Evolutionary conservation across 2,113 vertebrate genomes (phyloP), one percentile per base, ranked within the genome.

Genomic region (Struthio camelus): DNA sequence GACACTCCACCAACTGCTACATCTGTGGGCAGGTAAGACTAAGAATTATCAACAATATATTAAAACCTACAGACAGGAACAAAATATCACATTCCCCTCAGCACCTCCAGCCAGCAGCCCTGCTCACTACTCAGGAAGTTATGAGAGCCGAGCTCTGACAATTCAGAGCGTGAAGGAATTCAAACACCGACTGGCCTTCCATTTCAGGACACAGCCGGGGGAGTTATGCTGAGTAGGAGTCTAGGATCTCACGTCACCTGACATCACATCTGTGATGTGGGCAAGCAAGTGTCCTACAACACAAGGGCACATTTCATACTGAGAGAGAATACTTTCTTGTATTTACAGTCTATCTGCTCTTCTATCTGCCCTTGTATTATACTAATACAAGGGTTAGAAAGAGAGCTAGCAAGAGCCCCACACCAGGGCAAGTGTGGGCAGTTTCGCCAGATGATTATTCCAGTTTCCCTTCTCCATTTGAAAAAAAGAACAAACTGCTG

Each of bases 1-100:
- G 54, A 19, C 38, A 65, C 25, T 51, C 40, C 62, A 71, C 30
- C 20, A 58, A 5, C 62, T 34, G 44, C 14, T 14, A 34, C 9
- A 14, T 38, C 6, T n/a, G 32, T 0, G 1, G 8, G 4, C 42
- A 71, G 10, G 28, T 0, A 27, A 22, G 25, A 46, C 1, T 53
- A 50, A 54, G 12, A 8, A 80, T 18, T 3, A 22, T 16, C 3
- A 56, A 58, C 20, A 54, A 23, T 4, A 23, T 7, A 22, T 0
- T 3, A 24, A 78, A 61, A 50, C 9, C 40, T 59, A 27, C 48
- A 61, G 54, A 20, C 0, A 0, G 36, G 32, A 70, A 50, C 9
- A 24, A 46, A 71, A 53, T n/a, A 2, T 12, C 16, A 76, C 36
- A 4, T 28, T 56, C 28, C 72, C 11, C 54, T 76, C 46, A 17